phyloP scores from a whole-genome alignment of 2,888 invertebrate genomes.

The Cremastinae sp. region DNA sequence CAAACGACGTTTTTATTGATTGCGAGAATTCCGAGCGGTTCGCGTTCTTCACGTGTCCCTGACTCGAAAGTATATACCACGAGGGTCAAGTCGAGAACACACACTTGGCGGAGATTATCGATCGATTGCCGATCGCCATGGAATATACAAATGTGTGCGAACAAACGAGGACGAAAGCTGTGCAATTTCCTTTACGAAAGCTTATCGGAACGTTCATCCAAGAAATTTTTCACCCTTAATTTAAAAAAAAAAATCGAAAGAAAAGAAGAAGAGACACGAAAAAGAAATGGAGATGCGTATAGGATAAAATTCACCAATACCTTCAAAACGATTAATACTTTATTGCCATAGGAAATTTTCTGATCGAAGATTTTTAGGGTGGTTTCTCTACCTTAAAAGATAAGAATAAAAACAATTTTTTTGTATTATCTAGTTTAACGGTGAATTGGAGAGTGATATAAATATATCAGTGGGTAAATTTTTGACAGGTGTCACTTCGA shows the following conservation, averaged over 20 bases:
- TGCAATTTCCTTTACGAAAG: conserved; percentile 10
- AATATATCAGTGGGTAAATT: too few species aligned
- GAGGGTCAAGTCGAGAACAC: conserved; percentile 63
- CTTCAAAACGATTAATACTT: too few species aligned
- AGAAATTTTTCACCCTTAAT: not conserved
- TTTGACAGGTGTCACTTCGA: too few species aligned
- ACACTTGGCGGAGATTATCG: conserved; percentile 52
- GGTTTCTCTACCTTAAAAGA: too few species aligned
- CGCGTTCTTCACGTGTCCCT: conserved; percentile 59
- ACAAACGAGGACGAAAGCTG: conserved; percentile 12
- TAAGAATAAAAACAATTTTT: too few species aligned
- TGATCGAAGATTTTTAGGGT: too few species aligned
- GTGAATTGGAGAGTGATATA: too few species aligned
- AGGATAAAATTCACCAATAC: too few species aligned
- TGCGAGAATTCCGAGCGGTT: conserved; percentile 58
- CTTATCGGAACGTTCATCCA: not conserved
- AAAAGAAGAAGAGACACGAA: conserved; percentile 8
- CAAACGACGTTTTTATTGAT: conserved; percentile 67
- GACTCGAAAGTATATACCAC: conserved; percentile 56
- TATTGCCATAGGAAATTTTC: too few species aligned
- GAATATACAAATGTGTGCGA: conserved; percentile 6
- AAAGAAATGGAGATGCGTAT: not conserved
- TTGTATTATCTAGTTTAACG: too few species aligned
- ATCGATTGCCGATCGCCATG: conserved; percentile 54
- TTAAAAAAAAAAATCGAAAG: too few species aligned